Evolutionary conservation across 2,113 vertebrate genomes (phyloP), one percentile per base, ranked within the genome.

Genomic region (Hemiscyllium ocellatum): DNA sequence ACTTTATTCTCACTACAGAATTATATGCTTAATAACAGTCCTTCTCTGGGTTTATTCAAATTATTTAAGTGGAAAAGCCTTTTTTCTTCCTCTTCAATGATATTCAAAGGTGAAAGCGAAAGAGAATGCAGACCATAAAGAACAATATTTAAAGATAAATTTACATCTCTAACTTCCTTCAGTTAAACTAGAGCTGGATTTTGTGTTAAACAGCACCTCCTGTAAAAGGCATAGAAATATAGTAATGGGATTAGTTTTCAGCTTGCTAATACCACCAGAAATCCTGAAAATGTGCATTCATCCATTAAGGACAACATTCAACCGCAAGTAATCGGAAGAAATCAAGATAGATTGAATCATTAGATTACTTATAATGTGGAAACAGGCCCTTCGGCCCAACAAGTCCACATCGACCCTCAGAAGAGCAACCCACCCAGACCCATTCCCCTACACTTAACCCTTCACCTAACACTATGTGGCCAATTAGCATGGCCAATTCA

Each of bases 51-150:
- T 90, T 61, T 61, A 65, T 90, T 90, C 89, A 66, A 93, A 68
- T n/a, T 37, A 68, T 66, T n/a, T 19, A 56, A 91, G 13, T 61
- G 52, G 4, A 56, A 90, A 8, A 90, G 52, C 26, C 24, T 90
- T 52, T 52, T 52, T 87, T 47, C 83, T 65, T 90, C 61, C 17
- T 66, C 7, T 37, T 5, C 65, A 66, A 66, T 66, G 5, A 65
- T 93, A 68, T 68, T 93, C 89, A 66, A 33, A 66, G 33, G 37
- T 65, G 61, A 91, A 91, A 91, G 89, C 89, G 37, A 66, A 66
- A 65, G 17, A 37, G 12, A 65, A 19, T 66, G 29, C 33, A 66
- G 26, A 10, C n/a, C 17, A 66, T 29, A 93, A 93, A 93, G 33
- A 61, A 19, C 33, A 66, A 0, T 29, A 37, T 8, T 93, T 66